phyloP scores from a whole-genome alignment of 2,797 vertebrate species.

The Remorina albescens region DNA sequence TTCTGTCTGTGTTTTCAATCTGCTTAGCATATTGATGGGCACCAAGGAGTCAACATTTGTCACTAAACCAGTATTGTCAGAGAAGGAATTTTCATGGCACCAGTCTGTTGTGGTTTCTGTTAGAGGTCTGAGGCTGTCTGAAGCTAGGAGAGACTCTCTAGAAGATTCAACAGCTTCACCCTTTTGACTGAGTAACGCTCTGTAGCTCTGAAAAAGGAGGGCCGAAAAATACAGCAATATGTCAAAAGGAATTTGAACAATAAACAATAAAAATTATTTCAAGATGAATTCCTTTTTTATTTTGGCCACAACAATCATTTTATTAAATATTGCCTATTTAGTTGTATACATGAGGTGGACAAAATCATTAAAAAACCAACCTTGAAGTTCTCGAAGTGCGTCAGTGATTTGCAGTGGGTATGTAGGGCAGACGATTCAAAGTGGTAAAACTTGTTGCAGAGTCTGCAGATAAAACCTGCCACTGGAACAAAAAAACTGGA shows the following conservation, averaged over 20 bases:
- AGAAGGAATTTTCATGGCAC: slow-evolving; percentile 20
- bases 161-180: slow-evolving; percentile 43
- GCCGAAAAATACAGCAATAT: not conserved
- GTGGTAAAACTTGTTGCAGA: slow-evolving; percentile 96
- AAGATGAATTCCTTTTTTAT: too few species aligned
- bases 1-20: slow-evolving; percentile 27
- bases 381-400: slow-evolving; percentile 97
- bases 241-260: not conserved
- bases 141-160: slow-evolving; percentile 23
- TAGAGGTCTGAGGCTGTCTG: slow-evolving; percentile 24
- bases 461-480: slow-evolving; percentile 93
- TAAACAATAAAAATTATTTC: too few species aligned
- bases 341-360: not conserved
- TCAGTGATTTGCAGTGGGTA: slow-evolving; percentile 93
- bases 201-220: slow-evolving; percentile 75
- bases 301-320: not conserved
- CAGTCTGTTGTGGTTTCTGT: slow-evolving; percentile 47
- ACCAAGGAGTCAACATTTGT: slow-evolving; percentile 24
- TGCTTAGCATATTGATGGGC: slow-evolving; percentile 30
- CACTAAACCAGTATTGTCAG: slow-evolving; percentile 14
- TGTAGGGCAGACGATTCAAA: slow-evolving; percentile 90
- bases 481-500: slow-evolving; percentile 95
- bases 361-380: slow-evolving; percentile 81
- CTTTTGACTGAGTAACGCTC: slow-evolving; percentile 62
- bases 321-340: not conserved